These are phyloP conservation scores for Collichthys lucidus DNA, from an alignment of 2,113 vertebrate genomes.

Conservation along the genomic window DNA sequence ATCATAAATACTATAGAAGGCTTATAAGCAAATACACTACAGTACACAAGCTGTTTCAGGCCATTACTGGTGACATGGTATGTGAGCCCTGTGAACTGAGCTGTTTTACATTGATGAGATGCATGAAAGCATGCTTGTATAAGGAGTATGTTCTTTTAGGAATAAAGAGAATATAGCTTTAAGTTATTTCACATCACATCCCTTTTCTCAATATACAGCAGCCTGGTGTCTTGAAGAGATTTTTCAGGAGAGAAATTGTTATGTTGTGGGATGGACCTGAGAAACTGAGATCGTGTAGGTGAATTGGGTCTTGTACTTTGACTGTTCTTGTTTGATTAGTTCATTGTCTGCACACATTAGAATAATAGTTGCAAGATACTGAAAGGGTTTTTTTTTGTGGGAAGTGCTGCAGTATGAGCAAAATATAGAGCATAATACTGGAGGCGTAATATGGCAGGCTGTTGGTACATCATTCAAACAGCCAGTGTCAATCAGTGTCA, in stretches of 20 bases:
- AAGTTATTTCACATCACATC: not conserved
- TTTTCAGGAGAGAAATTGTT: not conserved
- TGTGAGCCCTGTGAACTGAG: not conserved
- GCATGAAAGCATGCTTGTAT: not conserved
- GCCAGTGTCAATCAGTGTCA: conserved; percentile 12
- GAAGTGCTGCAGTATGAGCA: not conserved
- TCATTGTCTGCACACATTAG: not conserved
- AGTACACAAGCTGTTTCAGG: not conserved
- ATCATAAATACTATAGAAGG: too few species aligned
- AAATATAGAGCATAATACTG: not conserved
- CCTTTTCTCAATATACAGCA: not conserved
- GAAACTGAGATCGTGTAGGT: not conserved
- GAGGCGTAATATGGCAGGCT: not conserved
- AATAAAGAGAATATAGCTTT: not conserved
- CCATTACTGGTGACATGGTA: not conserved
- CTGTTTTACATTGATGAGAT: not conserved
- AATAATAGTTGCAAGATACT: not conserved
- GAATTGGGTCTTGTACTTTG: not conserved
- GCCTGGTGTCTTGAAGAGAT: not conserved
- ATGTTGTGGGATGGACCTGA: not conserved
- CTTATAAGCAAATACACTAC: too few species aligned
- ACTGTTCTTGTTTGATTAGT: not conserved
- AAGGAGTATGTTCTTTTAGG: not conserved
- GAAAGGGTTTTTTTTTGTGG: not conserved
- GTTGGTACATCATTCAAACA: conserved; percentile 8